Evolutionary conservation across 2,113 vertebrate genomes (phyloP), one percentile per base, ranked within the genome.

Genomic region (Nipponia nippon): DNA sequence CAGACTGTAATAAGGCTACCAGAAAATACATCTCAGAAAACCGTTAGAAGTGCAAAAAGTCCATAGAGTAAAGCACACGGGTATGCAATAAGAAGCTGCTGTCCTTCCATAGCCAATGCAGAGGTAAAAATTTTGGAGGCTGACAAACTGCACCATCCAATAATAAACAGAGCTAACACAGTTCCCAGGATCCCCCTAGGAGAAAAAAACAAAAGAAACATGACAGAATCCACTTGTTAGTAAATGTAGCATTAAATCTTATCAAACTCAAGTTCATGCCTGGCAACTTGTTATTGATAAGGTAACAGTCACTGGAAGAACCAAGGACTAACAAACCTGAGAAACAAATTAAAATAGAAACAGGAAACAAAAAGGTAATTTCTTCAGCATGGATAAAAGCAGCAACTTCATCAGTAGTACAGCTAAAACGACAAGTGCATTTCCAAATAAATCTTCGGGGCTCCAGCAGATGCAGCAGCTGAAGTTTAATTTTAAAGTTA

Each of bases 91-190:
- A 99, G 97, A 65, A 99, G 98, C 96, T 99, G 99, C 38, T 99
- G 99, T 83, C 99, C 99, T 93, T 99, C 98, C 99, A 99, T 99
- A 46, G 98, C 97, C 93, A 99, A 95, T 5, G 98, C 99, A 7
- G 99, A 98, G 32, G 96, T 98, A 94, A 99, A 99, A 96, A 99
- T 99, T 98, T 99, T 99, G 80, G 99, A 99, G 81, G 99, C 99
- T 25, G 99, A 99, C 26, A 99, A 96, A 85, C 99, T 99, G 92
- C 99, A 99, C 99, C 99, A 99, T 92, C 97, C 96, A 91, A 99
- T 95, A 86, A 98, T 95, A 88, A 98, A 38, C 59, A 98, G 70
- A 40, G 98, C 98, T 52, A 98, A 85, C 49, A 98, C 13, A 14
- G 97, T 98, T 56, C 99, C 99, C 55, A 96, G 55, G 55, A 81